Base-by-base conservation (phyloP, 2,797 vertebrate species). In the Lindbergichthys nudifrons region DNA sequence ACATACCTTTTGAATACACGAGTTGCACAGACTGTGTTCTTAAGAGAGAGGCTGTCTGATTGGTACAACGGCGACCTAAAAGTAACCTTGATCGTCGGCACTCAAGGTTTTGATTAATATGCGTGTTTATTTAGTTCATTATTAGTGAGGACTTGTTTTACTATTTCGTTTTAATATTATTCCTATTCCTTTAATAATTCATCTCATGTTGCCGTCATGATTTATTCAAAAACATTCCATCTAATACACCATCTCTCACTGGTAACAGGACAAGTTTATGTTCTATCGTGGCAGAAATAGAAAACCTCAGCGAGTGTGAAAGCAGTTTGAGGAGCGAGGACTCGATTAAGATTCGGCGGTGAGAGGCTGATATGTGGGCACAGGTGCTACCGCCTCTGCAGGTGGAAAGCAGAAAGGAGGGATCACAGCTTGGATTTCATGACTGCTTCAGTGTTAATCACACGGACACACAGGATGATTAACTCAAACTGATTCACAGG, bases 371-470 rank as follows among this genome's bases (percentile, higher is more conserved):
- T 53, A 16, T 62, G 80, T 73, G 66, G 66, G 81, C 72, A 36
- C 80, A 88, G 81, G 84, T 84, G 79, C 61, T 46, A 45, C 21
- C 50, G 53, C 62, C 65, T 76, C 72, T 72, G 84, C 73, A 85
- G 77, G 61, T 60, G 65, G 64, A 71, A 14, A 14, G 57, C 10
- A 67, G 52, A n/a, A 42, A 43, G 11, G 56, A 79, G 68, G 66
- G 82, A 62, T 87, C 77, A 81, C 71, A 58, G 66, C 70, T 68
- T 53, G 46, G 57, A 61, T 78, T 82, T 70, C 15, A 66, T 50
- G 56, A 74, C 52, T 54, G 36, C 56, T 69, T 15, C n/a, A 48
- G 32, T 47, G 2, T 51, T 73, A 73, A 76, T 15, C 52, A 23
- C 52, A 23, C 63, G 2, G 32, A 63, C 48, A 50, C 56, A 64